A percentile compares a stretch with the other conserved stretches of the same genome.
These are phyloP conservation scores for Scomber japonicus DNA, from an alignment of 2,113 vertebrate species.

Conservation along the genomic window DNA sequence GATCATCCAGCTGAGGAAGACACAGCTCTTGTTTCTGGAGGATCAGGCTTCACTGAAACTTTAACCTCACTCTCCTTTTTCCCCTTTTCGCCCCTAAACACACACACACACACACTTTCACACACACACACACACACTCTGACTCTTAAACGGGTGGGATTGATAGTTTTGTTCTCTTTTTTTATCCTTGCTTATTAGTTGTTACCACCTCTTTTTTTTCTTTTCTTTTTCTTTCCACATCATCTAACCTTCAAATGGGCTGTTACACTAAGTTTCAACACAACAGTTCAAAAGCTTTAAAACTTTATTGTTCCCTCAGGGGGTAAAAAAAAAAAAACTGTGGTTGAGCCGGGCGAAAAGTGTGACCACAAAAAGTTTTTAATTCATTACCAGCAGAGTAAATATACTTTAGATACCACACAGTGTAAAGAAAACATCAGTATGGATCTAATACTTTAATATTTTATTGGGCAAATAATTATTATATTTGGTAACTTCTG, in stretches of 20 bases:
- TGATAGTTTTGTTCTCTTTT: no score
- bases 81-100: conserved; percentile 21
- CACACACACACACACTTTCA: conserved; percentile 13
- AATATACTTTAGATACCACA: conserved; percentile 11
- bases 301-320: conserved; percentile 35
- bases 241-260: conserved; percentile 16
- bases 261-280: conserved; percentile 18
- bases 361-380: conserved; percentile 27
- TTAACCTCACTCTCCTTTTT: conserved; percentile 42
- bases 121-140: no score
- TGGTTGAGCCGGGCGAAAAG: conserved; percentile 13
- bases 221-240: not conserved
- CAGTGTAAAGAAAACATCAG: not conserved
- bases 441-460: not conserved
- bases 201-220: not conserved
- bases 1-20: conserved; percentile 67
- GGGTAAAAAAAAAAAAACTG: not conserved
- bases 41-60: conserved; percentile 68
- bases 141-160: no score
- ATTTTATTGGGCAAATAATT: no score
- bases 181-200: not conserved
- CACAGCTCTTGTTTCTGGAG: conserved; percentile 71
- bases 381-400: conserved; percentile 19
- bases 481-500: no score
- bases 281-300: conserved; percentile 2